Evolutionary conservation across 2,888 invertebrate species (phyloP).

Genomic region (Ophraella communa): DNA sequence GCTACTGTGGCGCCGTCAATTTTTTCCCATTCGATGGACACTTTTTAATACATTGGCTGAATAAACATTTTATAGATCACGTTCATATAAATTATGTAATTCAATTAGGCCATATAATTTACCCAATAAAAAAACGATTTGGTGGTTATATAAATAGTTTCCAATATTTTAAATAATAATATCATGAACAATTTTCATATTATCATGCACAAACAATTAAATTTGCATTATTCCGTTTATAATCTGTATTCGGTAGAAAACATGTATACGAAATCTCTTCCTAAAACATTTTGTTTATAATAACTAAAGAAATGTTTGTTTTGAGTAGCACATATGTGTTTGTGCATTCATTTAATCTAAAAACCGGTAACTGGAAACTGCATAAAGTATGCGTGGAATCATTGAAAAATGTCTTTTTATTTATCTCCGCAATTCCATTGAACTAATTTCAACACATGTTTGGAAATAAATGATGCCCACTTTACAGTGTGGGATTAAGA

Average conservation of each 20-base stretch:
- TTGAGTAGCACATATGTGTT: constrained; percentile 4
- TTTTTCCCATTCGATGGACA: no score
- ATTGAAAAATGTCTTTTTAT: constrained; percentile 15
- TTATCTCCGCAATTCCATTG: constrained; percentile 18
- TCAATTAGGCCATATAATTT: no score
- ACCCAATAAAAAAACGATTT: no score
- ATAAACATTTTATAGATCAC: no score
- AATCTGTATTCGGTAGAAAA: not conserved
- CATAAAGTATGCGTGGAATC: constrained; percentile 19
- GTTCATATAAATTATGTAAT: no score
- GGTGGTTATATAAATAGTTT: no score
- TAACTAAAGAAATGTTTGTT: not conserved
- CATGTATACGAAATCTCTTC: not conserved
- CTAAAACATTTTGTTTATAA: constrained; percentile 3
- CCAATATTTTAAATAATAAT: no score
- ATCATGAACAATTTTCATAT: no score
- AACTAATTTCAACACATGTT: constrained; percentile 23
- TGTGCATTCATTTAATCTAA: constrained; percentile 10
- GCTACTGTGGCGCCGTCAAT: no score
- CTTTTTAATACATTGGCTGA: no score
- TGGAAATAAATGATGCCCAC: constrained; percentile 4
- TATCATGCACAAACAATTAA: not conserved
- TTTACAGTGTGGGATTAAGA: not conserved
- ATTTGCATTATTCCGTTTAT: not conserved
- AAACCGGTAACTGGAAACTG: constrained; percentile 18